Evolutionary conservation across 2,888 invertebrate species (phyloP).

Genomic region (Eristalis intricaria): DNA sequence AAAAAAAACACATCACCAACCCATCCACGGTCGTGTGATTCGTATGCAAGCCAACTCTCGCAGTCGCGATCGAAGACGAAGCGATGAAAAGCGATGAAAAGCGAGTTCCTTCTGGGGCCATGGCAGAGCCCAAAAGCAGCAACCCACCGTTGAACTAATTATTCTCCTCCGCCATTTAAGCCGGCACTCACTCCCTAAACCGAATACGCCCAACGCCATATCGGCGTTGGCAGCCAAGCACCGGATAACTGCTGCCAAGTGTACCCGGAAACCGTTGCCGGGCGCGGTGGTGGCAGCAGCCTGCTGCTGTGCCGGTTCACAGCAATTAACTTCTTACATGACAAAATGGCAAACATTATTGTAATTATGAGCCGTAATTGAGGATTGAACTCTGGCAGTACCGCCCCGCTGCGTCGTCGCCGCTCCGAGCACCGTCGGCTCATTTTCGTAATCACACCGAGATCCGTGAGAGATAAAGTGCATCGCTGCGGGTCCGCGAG

Average conservation of each 20-base stretch:
- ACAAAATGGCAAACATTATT: constrained; percentile 65
- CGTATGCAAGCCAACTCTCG: not conserved
- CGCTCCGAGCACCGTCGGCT: constrained; percentile 31
- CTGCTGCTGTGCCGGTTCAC: constrained; percentile 56
- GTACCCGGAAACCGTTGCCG: constrained; percentile 67
- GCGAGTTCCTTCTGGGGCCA: not conserved
- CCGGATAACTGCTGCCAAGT: constrained; percentile 64
- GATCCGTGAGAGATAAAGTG: constrained; percentile 24
- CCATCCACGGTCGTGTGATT: not conserved
- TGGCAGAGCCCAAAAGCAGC: constrained; percentile 26
- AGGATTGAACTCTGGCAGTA: constrained; percentile 64
- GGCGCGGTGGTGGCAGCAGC: not conserved
- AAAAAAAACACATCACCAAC: not conserved
- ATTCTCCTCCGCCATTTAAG: constrained; percentile 62
- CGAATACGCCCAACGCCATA: constrained; percentile 44
- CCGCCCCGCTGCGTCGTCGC: constrained; percentile 10
- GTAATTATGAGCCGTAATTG: constrained; percentile 68
- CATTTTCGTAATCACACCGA: constrained; percentile 45
- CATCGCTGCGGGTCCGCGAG: not conserved
- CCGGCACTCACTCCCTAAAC: constrained; percentile 39
- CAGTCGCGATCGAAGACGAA: not conserved
- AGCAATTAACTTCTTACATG: constrained; percentile 71
- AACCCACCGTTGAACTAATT: constrained; percentile 66
- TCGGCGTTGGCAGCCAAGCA: constrained; percentile 26
- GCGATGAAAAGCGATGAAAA: not conserved